phyloP scores from a whole-genome alignment of 2,888 invertebrate genomes.

The Agrilus biguttatus region DNA sequence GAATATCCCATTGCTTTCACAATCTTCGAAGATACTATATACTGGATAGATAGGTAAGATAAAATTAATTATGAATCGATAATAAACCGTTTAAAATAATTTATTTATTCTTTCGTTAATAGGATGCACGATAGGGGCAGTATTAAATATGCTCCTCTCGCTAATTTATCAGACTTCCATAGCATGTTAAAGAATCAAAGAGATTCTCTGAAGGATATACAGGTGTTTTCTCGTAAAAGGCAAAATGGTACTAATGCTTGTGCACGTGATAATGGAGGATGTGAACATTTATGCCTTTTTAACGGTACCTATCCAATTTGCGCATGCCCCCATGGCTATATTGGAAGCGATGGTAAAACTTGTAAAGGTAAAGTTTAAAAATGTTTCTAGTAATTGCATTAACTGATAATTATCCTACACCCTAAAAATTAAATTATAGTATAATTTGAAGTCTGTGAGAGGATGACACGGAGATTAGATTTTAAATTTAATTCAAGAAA shows the following conservation, averaged over 20 bases:
- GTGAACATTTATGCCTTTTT: slow-evolving; percentile 62
- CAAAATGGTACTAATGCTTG: slow-evolving; percentile 51
- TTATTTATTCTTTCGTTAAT: slow-evolving; percentile 9
- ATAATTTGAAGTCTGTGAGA: no score
- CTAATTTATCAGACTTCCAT: slow-evolving; percentile 40
- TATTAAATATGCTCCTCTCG: slow-evolving; percentile 47
- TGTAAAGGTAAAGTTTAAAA: slow-evolving; percentile 40
- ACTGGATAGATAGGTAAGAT: slow-evolving; percentile 63
- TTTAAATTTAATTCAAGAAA: no score
- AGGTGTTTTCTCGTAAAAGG: slow-evolving; percentile 41
- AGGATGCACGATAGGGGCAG: slow-evolving; percentile 44
- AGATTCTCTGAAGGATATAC: slow-evolving; percentile 54
- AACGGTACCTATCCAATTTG: slow-evolving; percentile 54
- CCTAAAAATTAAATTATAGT: no score
- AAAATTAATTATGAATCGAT: background rate
- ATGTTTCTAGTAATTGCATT: no score
- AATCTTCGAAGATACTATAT: slow-evolving; percentile 45
- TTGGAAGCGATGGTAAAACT: slow-evolving; percentile 45
- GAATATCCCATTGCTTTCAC: slow-evolving; percentile 53
- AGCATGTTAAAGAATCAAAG: slow-evolving; percentile 44
- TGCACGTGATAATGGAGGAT: slow-evolving; percentile 50
- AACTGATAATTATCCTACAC: no score
- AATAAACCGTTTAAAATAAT: background rate
- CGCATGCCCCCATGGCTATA: slow-evolving; percentile 70
- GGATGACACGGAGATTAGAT: no score